Conservation (phyloP, 2,797 vertebrate species). For the Peromyscus eremicus region DNA sequence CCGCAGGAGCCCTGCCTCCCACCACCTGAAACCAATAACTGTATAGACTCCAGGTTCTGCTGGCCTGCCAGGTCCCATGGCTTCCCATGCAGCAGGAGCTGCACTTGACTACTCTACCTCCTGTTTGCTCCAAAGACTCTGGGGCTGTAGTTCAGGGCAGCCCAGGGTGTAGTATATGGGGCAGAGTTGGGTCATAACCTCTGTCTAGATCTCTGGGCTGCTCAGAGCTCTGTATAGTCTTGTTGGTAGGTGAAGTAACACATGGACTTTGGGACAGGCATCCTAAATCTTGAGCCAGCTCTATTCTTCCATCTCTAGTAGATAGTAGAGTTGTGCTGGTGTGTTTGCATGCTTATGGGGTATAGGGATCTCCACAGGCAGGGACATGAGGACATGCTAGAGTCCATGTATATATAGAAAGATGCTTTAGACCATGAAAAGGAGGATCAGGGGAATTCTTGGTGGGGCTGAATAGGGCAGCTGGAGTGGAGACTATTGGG, state of each 20-base stretch:
- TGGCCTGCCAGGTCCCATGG: slow-evolving; percentile 55
- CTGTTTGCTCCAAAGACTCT: not conserved
- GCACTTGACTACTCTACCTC: not conserved
- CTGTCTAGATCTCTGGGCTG: not conserved
- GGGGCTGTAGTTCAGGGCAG: not conserved
- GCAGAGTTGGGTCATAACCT: not conserved
- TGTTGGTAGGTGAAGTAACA: slow-evolving; percentile 44
- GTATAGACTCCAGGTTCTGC: slow-evolving; percentile 72
- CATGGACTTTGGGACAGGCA: not conserved
- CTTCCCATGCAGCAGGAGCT: slow-evolving; percentile 69
- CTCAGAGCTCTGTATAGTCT: not conserved
- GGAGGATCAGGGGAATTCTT: not conserved
- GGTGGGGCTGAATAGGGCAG: not conserved
- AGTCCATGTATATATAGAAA: not conserved
- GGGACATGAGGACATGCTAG: not conserved
- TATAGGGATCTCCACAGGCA: not conserved
- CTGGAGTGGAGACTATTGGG: not conserved
- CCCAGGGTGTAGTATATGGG: not conserved
- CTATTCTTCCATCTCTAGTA: not conserved
- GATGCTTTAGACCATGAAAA: not conserved
- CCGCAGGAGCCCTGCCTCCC: slow-evolving; percentile 3
- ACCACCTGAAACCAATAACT: slow-evolving; percentile 68
- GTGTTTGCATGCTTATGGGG: not conserved
- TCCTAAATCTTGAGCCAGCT: slow-evolving; percentile 15
- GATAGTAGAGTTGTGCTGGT: slow-evolving; percentile 5